Evolutionary conservation across 2,797 vertebrate genomes (phyloP).

Genomic region (Propithecus deckenii): DNA sequence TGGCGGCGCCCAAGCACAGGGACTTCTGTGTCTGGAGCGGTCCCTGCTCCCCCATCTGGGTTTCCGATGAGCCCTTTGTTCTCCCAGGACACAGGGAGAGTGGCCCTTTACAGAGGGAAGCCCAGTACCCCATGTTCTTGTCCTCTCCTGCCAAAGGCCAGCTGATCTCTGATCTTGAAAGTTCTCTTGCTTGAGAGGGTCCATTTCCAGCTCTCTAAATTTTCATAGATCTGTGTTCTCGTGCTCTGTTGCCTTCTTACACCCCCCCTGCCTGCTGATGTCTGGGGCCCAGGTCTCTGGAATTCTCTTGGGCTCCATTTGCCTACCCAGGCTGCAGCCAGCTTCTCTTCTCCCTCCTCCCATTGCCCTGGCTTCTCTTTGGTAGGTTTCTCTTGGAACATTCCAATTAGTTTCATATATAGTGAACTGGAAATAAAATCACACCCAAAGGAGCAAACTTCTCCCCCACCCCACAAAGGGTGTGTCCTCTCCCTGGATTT

Average conservation of each 20-base stretch:
- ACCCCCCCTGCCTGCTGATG: rapidly evolving
- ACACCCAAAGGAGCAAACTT: background rate
- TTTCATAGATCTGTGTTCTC: rapidly evolving
- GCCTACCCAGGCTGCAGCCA: rapidly evolving
- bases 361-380: background rate
- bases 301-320: background rate
- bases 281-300: background rate
- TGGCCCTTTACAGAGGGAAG: background rate
- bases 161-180: background rate
- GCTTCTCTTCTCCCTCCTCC: background rate
- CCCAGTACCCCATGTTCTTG: background rate
- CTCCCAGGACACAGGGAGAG: background rate
- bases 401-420: background rate
- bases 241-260: too few species aligned
- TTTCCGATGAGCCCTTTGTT: background rate
- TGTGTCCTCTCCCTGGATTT: background rate
- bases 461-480: background rate
- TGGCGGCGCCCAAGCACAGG: background rate
- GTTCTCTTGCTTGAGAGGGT: background rate
- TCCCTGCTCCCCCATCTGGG: background rate
- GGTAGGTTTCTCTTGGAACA: background rate
- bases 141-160: background rate
- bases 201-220: background rate
- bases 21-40: background rate
- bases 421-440: constrained; percentile 31